Conservation (phyloP, 2,888 invertebrate genomes). For the Drosophila aldrichi region DNA sequence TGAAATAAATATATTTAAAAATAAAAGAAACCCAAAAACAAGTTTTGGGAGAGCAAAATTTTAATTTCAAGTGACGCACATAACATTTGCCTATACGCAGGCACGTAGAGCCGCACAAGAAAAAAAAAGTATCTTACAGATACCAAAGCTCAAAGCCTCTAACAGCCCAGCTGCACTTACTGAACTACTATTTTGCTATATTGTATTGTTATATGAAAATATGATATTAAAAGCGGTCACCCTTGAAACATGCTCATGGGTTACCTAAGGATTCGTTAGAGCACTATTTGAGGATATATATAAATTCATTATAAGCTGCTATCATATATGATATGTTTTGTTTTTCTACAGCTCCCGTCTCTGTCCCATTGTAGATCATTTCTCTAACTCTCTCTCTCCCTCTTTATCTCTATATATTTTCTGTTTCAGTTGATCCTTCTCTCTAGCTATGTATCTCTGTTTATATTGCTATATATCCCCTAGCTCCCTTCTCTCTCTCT, state of each 20-base stretch:
- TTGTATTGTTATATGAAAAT: background rate
- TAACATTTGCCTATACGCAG: conserved; percentile 55
- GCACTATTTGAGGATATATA: background rate
- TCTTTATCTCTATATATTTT: too few relatives aligned
- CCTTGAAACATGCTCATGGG: background rate
- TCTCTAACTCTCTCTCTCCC: too few relatives aligned
- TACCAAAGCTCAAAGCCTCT: conserved; percentile 25
- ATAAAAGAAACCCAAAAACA: conserved; percentile 40
- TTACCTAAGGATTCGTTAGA: background rate
- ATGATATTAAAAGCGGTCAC: too few relatives aligned
- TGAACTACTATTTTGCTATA: background rate
- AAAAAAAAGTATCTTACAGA: conserved; percentile 57
- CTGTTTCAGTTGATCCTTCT: too few relatives aligned
- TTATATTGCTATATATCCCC: too few relatives aligned
- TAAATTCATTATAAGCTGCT: background rate
- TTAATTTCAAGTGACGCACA: conserved; percentile 79
- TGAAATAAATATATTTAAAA: background rate
- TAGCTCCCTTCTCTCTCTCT: background rate
- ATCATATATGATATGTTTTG: too few relatives aligned
- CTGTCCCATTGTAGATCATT: too few relatives aligned
- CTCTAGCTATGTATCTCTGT: too few relatives aligned
- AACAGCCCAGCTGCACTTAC: conserved; percentile 32
- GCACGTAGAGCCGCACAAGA: conserved; percentile 55
- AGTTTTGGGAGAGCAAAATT: conserved; percentile 61
- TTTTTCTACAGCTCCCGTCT: too few relatives aligned